Conservation (phyloP, 2,888 invertebrate species). For the Smittia aterrima region DNA sequence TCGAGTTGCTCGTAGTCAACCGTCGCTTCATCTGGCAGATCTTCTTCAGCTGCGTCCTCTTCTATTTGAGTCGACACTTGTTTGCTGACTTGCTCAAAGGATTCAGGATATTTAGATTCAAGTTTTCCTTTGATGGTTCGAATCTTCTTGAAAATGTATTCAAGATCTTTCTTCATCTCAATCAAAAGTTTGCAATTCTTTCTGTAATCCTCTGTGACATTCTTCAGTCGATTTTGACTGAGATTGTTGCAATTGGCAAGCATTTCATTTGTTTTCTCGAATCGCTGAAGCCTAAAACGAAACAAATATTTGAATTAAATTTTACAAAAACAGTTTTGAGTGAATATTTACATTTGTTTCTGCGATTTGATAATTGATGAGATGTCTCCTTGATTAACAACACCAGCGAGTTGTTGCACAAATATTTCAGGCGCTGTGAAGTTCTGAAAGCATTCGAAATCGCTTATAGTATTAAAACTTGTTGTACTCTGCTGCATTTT, state of each 20-base stretch:
- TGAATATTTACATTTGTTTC: slow-evolving; percentile 92
- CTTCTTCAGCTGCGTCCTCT: slow-evolving; percentile 43
- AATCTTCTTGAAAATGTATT: slow-evolving; percentile 91
- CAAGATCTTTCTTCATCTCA: slow-evolving; percentile 93
- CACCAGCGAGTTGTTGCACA: slow-evolving; percentile 86
- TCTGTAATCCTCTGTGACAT: slow-evolving; percentile 84
- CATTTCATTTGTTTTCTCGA: slow-evolving; percentile 99
- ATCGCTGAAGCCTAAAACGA: slow-evolving; percentile 84
- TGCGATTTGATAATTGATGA: slow-evolving; percentile 86
- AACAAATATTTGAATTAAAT: too few species aligned
- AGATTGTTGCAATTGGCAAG: slow-evolving; percentile 92
- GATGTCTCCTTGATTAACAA: slow-evolving; percentile 88
- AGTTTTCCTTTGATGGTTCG: slow-evolving; percentile 78
- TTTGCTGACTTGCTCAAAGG: slow-evolving; percentile 60
- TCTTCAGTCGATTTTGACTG: slow-evolving; percentile 82
- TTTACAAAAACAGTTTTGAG: too few species aligned
- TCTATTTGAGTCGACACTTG: slow-evolving; percentile 44
- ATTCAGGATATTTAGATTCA: slow-evolving; percentile 67
- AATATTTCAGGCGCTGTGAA: slow-evolving; percentile 89
- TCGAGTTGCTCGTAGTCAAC: slow-evolving; percentile 55
- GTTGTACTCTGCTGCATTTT: slow-evolving; percentile 29
- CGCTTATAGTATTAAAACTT: neutral
- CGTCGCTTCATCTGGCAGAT: slow-evolving; percentile 42
- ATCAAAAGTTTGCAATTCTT: slow-evolving; percentile 81
- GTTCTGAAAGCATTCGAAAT: slow-evolving; percentile 81